Percentiles rank a stretch among this genome's conserved stretches.
These are phyloP conservation scores for Cynopterus brachyotis DNA, from an alignment of 2,113 vertebrate genomes.

Conservation along the genomic window DNA sequence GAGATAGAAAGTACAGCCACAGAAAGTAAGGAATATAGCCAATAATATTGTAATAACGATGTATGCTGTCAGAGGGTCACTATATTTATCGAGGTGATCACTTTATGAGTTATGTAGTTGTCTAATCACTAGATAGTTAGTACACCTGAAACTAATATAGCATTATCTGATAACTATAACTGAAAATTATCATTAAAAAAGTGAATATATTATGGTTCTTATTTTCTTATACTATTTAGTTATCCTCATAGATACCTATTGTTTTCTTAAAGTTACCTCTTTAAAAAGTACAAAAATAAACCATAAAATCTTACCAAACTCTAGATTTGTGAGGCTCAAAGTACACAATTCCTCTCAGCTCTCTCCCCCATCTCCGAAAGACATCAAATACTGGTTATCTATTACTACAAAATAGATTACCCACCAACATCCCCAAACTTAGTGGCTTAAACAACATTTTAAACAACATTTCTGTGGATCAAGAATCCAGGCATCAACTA, in stretches of 20 bases:
- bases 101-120: no score
- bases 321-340: not conserved
- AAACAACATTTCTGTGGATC: not conserved
- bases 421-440: not conserved
- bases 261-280: not conserved
- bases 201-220: not conserved
- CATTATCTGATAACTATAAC: no score
- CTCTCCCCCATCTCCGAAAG: not conserved
- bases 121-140: no score
- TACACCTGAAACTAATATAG: no score
- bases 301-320: not conserved
- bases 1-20: no score
- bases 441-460: not conserved
- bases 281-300: not conserved
- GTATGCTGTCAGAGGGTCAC: no score
- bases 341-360: not conserved
- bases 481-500: not conserved
- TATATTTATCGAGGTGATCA: no score
- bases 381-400: not conserved
- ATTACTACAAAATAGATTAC: not conserved
- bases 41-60: no score
- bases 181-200: no score
- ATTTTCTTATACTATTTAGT: not conserved
- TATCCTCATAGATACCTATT: not conserved
- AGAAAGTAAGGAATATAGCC: no score